A percentile compares a stretch with the other conserved stretches of the same genome.
Conservation (phyloP, 2,888 invertebrate genomes). For the Volucella zonaria region DNA sequence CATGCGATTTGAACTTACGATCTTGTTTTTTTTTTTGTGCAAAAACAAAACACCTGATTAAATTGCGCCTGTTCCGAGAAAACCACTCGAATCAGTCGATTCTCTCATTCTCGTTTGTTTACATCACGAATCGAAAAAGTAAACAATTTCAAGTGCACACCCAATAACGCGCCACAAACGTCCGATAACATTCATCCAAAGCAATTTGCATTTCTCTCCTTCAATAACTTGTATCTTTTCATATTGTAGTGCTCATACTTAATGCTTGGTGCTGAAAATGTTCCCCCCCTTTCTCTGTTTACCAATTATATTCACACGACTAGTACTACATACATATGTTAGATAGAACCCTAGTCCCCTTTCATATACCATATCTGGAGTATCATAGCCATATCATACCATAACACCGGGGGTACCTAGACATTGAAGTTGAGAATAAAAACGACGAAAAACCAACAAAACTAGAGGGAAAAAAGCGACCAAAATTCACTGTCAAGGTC, state of each 20-base stretch:
- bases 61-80: not conserved
- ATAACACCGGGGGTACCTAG: constrained; percentile 10
- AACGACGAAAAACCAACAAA: constrained; percentile 4
- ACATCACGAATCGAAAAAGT: constrained; percentile 35
- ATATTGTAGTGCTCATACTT: not conserved
- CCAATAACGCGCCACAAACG: constrained; percentile 60
- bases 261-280: not conserved
- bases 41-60: constrained; percentile 12
- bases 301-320: constrained; percentile 27
- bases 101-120: constrained; percentile 4
- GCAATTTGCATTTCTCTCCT: constrained; percentile 63
- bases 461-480: constrained; percentile 1
- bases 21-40: constrained; percentile 7
- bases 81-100: not conserved
- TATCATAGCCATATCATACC: not conserved
- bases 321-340: not conserved
- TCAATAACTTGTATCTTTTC: constrained; percentile 7
- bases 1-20: not conserved
- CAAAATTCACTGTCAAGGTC: constrained; percentile 70
- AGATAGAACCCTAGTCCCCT: constrained; percentile 18
- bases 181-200: constrained; percentile 18
- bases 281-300: constrained; percentile 16
- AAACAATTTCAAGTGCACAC: constrained; percentile 64
- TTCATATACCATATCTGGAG: not conserved
- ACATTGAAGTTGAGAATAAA: constrained; percentile 32